These are phyloP conservation scores for Menidia beryllina DNA, from an alignment of 2,113 vertebrate species.

Conservation along the genomic window DNA sequence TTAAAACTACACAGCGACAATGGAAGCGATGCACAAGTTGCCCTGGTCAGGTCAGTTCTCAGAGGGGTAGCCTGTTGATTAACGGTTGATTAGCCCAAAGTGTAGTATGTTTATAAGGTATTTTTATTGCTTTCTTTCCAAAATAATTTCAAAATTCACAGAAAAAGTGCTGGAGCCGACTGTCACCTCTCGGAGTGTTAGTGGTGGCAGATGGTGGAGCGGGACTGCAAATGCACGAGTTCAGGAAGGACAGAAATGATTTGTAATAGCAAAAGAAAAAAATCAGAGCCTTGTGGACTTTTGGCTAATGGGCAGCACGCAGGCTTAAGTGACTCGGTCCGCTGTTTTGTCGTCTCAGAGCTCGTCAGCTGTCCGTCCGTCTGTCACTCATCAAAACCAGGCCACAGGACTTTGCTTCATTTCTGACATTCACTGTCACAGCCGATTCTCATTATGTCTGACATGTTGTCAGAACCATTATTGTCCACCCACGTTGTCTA, in stretches of 20 bases:
- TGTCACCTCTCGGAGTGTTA: constrained; percentile 13
- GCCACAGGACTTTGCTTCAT: constrained; percentile 29
- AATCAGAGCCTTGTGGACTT: background rate
- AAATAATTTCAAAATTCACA: background rate
- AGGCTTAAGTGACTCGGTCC: constrained; percentile 1
- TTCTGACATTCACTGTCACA: constrained; percentile 53
- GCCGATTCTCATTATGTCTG: constrained; percentile 57
- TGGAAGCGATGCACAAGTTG: background rate
- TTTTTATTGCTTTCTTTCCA: background rate
- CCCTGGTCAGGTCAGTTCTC: no score
- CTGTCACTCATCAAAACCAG: constrained; percentile 32
- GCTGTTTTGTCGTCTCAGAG: constrained; percentile 9
- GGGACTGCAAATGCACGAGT: constrained; percentile 12
- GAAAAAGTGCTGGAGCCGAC: constrained; percentile 1
- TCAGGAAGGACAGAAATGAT: background rate
- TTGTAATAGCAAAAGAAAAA: background rate
- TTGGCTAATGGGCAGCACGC: constrained; percentile 8
- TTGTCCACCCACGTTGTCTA: constrained; percentile 18
- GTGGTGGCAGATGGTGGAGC: constrained; percentile 31
- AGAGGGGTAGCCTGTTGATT: background rate
- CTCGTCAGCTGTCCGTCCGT: constrained; percentile 45
- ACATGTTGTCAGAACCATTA: constrained; percentile 58
- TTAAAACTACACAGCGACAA: background rate
- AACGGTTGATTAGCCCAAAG: background rate
- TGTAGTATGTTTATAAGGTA: no score